Evolutionary conservation across 2,113 vertebrate species (phyloP).

Genomic region (Rissa tridactyla): DNA sequence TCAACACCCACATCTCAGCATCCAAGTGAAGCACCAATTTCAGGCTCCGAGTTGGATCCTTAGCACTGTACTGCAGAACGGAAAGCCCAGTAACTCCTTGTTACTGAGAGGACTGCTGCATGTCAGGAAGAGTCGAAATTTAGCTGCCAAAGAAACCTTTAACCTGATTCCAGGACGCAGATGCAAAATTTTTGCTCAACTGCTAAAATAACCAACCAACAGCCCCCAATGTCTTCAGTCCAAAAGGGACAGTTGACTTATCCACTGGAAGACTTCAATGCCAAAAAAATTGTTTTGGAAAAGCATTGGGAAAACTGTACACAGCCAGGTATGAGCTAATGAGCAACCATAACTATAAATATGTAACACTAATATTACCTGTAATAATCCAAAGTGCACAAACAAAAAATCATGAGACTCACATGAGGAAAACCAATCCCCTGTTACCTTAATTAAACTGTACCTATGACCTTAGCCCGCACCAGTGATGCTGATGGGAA

Average conservation of each 20-base stretch:
- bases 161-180: background rate
- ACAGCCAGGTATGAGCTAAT: background rate
- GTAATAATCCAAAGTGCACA: background rate
- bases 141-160: background rate
- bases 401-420: background rate
- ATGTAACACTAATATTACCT: background rate
- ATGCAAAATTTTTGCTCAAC: background rate
- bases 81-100: background rate
- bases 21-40: background rate
- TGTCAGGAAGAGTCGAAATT: background rate
- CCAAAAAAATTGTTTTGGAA: background rate
- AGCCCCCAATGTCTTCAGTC: background rate
- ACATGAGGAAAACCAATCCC: background rate
- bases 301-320: background rate
- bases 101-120: background rate
- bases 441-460: background rate
- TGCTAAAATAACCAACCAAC: background rate
- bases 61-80: background rate
- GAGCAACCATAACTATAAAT: background rate
- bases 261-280: background rate
- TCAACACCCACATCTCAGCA: background rate
- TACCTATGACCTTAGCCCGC: background rate
- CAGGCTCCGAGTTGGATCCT: background rate
- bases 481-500: background rate
- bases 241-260: background rate